Evolutionary conservation across 2,113 vertebrate genomes (phyloP).

Genomic region (Coptodon bakossiorum): DNA sequence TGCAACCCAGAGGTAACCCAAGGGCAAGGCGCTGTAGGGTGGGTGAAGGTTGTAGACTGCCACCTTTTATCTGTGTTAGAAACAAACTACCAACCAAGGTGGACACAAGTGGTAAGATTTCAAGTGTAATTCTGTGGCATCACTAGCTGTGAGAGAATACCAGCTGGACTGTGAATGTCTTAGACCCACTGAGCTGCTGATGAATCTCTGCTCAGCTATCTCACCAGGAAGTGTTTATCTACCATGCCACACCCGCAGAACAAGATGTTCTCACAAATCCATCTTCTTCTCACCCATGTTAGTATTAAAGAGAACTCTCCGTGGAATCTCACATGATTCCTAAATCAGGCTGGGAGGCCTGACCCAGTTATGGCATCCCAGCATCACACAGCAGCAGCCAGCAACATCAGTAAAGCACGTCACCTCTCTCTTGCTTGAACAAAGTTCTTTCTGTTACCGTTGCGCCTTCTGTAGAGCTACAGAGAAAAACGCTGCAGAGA

Average conservation of each 20-base stretch:
- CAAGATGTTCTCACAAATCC: conserved; percentile 27
- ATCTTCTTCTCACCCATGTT: conserved; percentile 14
- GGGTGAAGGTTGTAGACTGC: conserved; percentile 26
- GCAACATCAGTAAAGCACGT: conserved; percentile 15
- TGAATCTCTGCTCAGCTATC: conserved; percentile 47
- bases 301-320: conserved; percentile 31
- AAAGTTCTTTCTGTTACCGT: neutral
- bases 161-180: conserved; percentile 42
- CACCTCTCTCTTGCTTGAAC: neutral
- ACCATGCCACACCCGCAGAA: conserved; percentile 36
- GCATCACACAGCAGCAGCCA: conserved; percentile 15
- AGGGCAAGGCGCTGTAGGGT: neutral
- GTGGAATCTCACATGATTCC: conserved; percentile 6
- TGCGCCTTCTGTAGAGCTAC: neutral
- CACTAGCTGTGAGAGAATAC: conserved; percentile 4
- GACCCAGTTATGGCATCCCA: conserved; percentile 58
- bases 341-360: conserved; percentile 43
- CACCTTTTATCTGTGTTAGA: conserved; percentile 30
- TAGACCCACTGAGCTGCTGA: conserved; percentile 36
- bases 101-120: neutral
- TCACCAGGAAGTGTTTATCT: conserved; percentile 36
- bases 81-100: neutral
- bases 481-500: conserved; percentile 13
- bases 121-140: neutral
- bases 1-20: conserved; percentile 25